Base-by-base conservation (phyloP, 2,888 invertebrate genomes). In the Rhagium mordax region DNA sequence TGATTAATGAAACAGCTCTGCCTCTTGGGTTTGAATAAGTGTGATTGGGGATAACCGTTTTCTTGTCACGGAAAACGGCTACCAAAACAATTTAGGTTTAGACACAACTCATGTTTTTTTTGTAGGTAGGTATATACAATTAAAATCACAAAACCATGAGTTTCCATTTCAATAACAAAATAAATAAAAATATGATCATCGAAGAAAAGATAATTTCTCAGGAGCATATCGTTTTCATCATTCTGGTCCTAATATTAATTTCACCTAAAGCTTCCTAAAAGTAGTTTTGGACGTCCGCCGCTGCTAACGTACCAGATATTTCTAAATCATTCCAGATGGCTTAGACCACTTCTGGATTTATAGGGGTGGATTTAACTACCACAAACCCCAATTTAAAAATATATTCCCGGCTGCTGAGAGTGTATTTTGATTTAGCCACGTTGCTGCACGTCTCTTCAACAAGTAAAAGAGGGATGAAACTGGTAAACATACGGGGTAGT, bases 301-400 rank as follows among this genome's bases (percentile, higher is more conserved):
- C 47, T 47, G 20, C 13, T 1, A 41, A 20, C 8, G n/a, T 20
- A 13, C 65, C 33, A 16, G 53, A 51, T 41, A 55, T n/a, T 10
- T 49, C 65, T 53, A 65, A 53, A 65, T 65, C 51, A 53, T 65
- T 18, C 65, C 51, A 65, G 53, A 53, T 53, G 65, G 53, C 53
- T 65, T 20, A 51, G 65, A 53, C 65, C 15, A 33, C 53, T 65
- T 24, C 29, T n/a, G n/a, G 65, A 65, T 65, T 65, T 65, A 65
- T 65, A 21, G 53, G 53, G 53, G 64, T 47, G 65, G 65, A 65
- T 65, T 65, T 65, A 51, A 55, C n/a, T n/a, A 21, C 20, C 53
- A 24, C 33, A 27, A 48, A 18, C 51, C 65, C 53, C 51, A 20
- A 13, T 65, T 65, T 65, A 53, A 65, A 65, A 65, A 65, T 65